These are phyloP conservation scores for Drosophila paulistorum DNA, from an alignment of 1,140 invertebrate genomes.

Conservation along the genomic window DNA sequence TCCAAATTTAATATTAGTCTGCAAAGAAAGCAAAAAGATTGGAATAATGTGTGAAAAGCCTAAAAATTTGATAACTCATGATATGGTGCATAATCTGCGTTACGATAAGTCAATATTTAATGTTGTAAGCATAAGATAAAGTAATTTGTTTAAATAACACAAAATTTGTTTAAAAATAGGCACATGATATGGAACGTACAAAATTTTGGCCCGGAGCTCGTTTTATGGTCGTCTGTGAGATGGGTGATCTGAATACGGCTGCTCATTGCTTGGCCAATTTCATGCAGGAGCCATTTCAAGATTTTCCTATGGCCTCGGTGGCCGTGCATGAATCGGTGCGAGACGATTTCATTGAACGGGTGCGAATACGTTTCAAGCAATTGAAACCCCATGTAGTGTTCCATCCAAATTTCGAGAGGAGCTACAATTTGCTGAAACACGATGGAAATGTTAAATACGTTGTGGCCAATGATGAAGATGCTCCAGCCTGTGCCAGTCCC, in stretches of 20 bases:
- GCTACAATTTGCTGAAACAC: slow-evolving; percentile 15
- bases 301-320: slow-evolving; percentile 51
- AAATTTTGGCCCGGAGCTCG: slow-evolving; percentile 50
- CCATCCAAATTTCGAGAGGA: slow-evolving; percentile 52
- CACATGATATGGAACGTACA: not conserved
- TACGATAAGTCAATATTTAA: not conserved
- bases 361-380: slow-evolving; percentile 53
- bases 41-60: slow-evolving; percentile 44
- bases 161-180: too few relatives aligned
- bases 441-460: slow-evolving; percentile 40
- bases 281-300: slow-evolving; percentile 64
- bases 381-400: slow-evolving; percentile 56
- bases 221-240: slow-evolving; percentile 52
- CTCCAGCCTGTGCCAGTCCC: slow-evolving; percentile 58
- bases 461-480: slow-evolving; percentile 44
- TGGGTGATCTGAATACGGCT: slow-evolving; percentile 52
- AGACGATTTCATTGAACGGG: slow-evolving; percentile 52
- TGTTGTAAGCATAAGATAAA: slow-evolving; percentile 24
- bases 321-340: slow-evolving; percentile 45
- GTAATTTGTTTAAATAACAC: not conserved
- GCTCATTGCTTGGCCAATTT: slow-evolving; percentile 46
- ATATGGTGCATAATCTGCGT: slow-evolving; percentile 46
- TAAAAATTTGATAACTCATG: slow-evolving; percentile 46
- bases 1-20: slow-evolving; percentile 29
- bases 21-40: not conserved